Conservation (phyloP, 2,113 vertebrate species). For the Chaetodon trifascialis region DNA sequence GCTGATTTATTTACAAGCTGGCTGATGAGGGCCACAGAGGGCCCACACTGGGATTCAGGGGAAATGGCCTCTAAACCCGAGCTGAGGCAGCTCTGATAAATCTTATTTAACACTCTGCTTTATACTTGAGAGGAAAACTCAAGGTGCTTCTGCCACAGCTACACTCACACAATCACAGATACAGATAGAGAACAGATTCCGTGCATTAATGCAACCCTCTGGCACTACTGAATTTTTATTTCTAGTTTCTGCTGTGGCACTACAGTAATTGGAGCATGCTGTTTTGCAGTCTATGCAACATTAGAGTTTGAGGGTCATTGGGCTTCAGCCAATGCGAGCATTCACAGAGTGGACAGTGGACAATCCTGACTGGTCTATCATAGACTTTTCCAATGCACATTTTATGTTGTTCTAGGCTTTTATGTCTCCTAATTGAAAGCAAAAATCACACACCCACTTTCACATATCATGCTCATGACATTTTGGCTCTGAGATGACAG, state of each 20-base stretch:
- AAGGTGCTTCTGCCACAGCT: conserved; percentile 46
- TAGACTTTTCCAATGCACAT: neutral
- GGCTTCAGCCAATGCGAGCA: neutral
- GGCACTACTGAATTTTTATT: conserved; percentile 23
- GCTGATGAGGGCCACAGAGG: conserved; percentile 69
- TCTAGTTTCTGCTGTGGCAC: neutral
- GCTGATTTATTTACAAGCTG: conserved; percentile 82
- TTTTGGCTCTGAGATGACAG: neutral
- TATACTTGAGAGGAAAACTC: conserved; percentile 47
- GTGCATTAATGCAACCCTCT: conserved; percentile 27
- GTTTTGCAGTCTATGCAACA: conserved; percentile 23
- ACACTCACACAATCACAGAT: conserved; percentile 40
- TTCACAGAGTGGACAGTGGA: neutral
- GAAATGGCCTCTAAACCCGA: conserved; percentile 79
- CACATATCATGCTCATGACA: neutral
- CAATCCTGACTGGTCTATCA: conserved; percentile 1
- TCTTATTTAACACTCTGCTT: conserved; percentile 76
- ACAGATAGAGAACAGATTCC: conserved; percentile 33
- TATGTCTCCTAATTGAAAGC: neutral
- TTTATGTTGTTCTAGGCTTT: neutral
- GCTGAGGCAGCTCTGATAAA: conserved; percentile 69
- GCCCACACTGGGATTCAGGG: conserved; percentile 70
- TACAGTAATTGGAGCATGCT: conserved; percentile 22
- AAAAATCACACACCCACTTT: neutral
- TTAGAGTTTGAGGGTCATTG: conserved; percentile 15